Evolutionary conservation across 2,888 invertebrate species (phyloP), one percentile per base, ranked within the genome.

Genomic region (Drosophila algonquin): DNA sequence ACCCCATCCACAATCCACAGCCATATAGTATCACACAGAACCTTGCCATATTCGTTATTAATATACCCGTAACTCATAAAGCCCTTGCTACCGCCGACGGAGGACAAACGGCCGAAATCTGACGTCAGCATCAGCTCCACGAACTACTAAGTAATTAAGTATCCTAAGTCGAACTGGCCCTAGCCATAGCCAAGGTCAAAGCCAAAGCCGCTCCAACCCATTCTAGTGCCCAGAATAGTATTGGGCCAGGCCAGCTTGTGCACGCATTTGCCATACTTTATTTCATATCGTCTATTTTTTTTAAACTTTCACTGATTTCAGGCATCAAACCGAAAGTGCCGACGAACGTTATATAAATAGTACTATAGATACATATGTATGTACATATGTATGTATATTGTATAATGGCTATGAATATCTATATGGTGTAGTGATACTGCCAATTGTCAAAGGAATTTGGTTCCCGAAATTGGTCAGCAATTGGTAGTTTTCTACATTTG

Each of bases 401-500:
- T 32, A 32, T 10, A 32, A 32, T 5, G 40, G 14, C 40, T n/a
- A 40, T 40, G 40, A 40, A 40, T n/a, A 14, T 40, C 14, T 40
- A 40, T 40, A 40, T 40, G 40, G 40, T 2, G 14, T 40, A n/a
- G 40, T n/a, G 14, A 40, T 40, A 40, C n/a, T n/a, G 40, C n/a
- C 40, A 14, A 50, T 46, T 51, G n/a, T n/a, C 32, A 18, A 27
- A 56, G 55, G 51, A 55, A 50, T 27, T 71, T 64, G 63, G 16
- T 46, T 46, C 16, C 79, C 79, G 62, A 75, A 76, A 52, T 72
- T 63, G 75, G 80, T 16, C 47, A 63, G 57, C 79, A 74, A 80
- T 80, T 65, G 81, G 44, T 79, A 53, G 63, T 76, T 80, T 77
- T 77, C 69, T 56, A 57, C 75, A 68, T 77, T 77, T 69, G 40